Conservation (phyloP, 2,797 vertebrate genomes). For the Merluccius polli region DNA sequence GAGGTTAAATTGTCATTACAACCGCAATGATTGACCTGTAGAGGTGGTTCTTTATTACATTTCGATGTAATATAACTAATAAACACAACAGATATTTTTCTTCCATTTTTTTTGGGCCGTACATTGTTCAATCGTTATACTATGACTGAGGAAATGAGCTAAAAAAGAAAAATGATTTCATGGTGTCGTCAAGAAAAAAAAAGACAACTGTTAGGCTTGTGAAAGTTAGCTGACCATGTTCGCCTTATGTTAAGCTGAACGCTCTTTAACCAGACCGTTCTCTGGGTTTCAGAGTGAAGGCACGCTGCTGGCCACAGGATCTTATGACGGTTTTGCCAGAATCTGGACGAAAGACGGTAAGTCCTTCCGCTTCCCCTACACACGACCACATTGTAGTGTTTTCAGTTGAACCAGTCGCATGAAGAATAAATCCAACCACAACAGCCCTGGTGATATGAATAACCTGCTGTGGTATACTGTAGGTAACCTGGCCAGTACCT, state of each 20-base stretch:
- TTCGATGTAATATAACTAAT: background rate
- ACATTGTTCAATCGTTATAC: too few species aligned
- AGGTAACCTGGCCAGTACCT: constrained; percentile 98
- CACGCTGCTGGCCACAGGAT: constrained; percentile 94
- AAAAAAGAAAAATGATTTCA: too few species aligned
- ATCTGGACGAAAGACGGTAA: constrained; percentile 99
- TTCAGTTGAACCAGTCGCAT: background rate
- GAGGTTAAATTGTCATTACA: background rate
- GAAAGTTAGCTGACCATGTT: background rate
- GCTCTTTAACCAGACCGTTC: background rate
- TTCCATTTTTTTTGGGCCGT: too few species aligned
- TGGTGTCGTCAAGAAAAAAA: too few species aligned
- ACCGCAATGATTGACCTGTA: background rate
- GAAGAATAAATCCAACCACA: too few species aligned
- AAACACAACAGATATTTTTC: background rate
- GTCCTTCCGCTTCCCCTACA: constrained; percentile 1
- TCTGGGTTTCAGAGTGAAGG: constrained; percentile 86
- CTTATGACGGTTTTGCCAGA: constrained; percentile 96
- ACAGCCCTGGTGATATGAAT: background rate
- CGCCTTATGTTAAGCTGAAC: background rate
- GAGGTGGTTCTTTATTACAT: background rate
- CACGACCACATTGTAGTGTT: background rate
- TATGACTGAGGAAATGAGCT: too few species aligned
- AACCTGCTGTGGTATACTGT: background rate
- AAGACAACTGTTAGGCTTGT: too few species aligned